Percentiles rank a stretch among this genome's conserved stretches.
These are phyloP conservation scores for Morpho achilles DNA, from an alignment of 2,888 invertebrate species.

Conservation along the genomic window DNA sequence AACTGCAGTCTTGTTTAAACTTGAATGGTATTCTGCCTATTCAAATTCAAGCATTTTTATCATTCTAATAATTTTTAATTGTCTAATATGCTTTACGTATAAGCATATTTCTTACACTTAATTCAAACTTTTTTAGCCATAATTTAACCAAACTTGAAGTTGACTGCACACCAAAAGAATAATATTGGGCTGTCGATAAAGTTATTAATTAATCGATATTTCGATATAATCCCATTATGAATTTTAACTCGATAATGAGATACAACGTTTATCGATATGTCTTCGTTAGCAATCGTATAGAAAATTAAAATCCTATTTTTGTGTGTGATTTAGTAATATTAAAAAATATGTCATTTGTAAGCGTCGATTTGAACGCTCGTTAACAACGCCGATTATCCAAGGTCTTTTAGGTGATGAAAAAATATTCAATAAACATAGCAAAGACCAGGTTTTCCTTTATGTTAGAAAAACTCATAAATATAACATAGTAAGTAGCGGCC, in stretches of 20 bases:
- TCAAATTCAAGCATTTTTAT: too few species aligned
- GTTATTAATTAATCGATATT: constrained; percentile 69
- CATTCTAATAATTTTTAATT: too few species aligned
- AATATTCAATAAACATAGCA: background rate
- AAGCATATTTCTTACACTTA: too few species aligned
- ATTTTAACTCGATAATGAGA: constrained; percentile 70
- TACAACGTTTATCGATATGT: constrained; percentile 54
- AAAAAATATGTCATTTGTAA: constrained; percentile 2
- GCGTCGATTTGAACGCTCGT: constrained; percentile 6
- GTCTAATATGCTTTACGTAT: too few species aligned
- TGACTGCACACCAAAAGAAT: background rate
- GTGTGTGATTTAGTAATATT: constrained; percentile 15
- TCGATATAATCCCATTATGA: constrained; percentile 60
- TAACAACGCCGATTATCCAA: constrained; percentile 2
- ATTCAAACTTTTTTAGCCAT: too few species aligned
- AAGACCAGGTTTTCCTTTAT: too few species aligned
- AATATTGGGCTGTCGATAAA: constrained; percentile 42
- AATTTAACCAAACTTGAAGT: too few species aligned
- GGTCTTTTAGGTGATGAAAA: constrained; percentile 4
- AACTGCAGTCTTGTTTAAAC: too few species aligned
- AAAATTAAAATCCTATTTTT: constrained; percentile 43
- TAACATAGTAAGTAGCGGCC: too few species aligned
- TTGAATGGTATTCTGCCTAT: too few species aligned
- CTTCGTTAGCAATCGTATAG: constrained; percentile 60
- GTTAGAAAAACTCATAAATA: too few species aligned